Conservation (phyloP, 2,797 vertebrate species). For the Pseudomugil tenellus region DNA sequence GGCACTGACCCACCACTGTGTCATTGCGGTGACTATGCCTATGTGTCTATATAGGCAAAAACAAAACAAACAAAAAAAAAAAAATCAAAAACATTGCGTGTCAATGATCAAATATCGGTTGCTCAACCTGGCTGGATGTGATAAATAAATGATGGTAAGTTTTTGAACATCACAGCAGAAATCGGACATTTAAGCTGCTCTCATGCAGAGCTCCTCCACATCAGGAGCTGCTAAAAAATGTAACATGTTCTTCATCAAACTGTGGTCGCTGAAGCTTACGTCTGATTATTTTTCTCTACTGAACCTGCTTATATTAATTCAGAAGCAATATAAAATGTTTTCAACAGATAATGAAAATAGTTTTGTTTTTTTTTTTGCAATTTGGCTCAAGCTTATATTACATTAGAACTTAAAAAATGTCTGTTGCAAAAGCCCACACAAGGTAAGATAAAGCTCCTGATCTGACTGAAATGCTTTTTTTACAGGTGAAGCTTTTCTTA, state of each 20-base stretch:
- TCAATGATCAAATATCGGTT: slow-evolving; percentile 42
- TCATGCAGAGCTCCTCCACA: slow-evolving; percentile 8
- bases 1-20: slow-evolving; percentile 37
- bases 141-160: slow-evolving; percentile 45
- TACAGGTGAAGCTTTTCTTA: too few relatives aligned
- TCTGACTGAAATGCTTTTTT: neutral
- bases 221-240: neutral
- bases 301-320: neutral
- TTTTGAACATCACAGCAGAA: slow-evolving; percentile 49
- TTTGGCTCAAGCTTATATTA: too few relatives aligned
- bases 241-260: neutral
- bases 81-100: slow-evolving; percentile 35
- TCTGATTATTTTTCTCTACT: neutral
- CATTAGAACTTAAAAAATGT: too few relatives aligned
- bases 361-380: too few relatives aligned
- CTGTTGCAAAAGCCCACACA: too few relatives aligned
- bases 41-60: slow-evolving; percentile 10
- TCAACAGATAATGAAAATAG: too few relatives aligned
- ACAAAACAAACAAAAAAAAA: slow-evolving; percentile 21
- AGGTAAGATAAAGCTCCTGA: neutral
- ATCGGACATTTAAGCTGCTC: slow-evolving; percentile 28
- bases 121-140: slow-evolving; percentile 43
- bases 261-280: slow-evolving; percentile 1
- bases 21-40: too few relatives aligned
- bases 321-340: too few relatives aligned